phyloP scores from a whole-genome alignment of 2,113 vertebrate species.

The Tupaia chinensis region DNA sequence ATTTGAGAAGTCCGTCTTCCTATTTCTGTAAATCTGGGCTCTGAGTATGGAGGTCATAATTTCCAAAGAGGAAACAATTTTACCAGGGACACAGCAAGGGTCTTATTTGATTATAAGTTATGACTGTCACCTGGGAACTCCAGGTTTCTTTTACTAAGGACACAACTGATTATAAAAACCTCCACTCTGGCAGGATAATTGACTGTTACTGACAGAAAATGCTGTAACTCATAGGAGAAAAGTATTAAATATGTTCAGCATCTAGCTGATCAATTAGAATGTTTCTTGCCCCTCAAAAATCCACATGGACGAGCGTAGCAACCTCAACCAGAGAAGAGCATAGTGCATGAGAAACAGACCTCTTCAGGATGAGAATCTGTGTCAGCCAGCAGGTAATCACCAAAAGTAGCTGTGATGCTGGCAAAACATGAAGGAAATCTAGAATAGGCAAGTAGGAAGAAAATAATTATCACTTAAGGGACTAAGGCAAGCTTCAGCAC shows the following conservation, averaged over 20 bases:
- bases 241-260: neutral
- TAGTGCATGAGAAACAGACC: neutral
- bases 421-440: neutral
- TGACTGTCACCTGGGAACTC: neutral
- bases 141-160: neutral
- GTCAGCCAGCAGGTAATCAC: neutral
- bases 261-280: neutral
- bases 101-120: neutral
- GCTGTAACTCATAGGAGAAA: neutral
- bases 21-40: neutral
- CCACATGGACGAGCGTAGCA: neutral
- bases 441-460: neutral
- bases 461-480: neutral
- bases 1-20: neutral
- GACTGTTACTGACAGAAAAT: neutral
- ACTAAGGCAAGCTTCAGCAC: neutral
- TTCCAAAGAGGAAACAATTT: neutral
- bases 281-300: neutral
- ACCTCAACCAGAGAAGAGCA: neutral
- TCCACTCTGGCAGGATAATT: neutral
- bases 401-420: neutral
- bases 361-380: rapidly evolving
- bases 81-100: neutral
- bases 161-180: neutral
- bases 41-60: neutral